phyloP scores from a whole-genome alignment of 2,113 vertebrate genomes.

The Ginglymostoma cirratum region DNA sequence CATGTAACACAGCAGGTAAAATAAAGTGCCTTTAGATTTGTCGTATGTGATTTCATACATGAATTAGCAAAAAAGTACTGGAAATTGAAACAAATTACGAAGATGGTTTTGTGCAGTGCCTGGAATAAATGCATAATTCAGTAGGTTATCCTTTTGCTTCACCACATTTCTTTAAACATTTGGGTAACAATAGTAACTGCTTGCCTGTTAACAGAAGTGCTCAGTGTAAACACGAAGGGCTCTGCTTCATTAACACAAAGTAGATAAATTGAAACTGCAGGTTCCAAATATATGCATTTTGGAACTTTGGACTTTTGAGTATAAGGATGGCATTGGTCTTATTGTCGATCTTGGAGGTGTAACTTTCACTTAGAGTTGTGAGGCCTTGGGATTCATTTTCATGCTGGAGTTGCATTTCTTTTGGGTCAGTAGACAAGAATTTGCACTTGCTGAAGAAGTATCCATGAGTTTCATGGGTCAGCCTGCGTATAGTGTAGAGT shows the following conservation, averaged over 20 bases:
- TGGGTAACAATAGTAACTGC: neutral
- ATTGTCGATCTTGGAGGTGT: neutral
- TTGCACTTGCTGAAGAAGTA: neutral
- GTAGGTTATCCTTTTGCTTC: neutral
- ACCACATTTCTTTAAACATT: neutral
- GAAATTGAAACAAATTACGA: neutral
- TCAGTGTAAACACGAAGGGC: neutral
- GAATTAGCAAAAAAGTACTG: slow-evolving; percentile 14
- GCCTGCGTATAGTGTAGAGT: neutral
- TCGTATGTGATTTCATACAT: neutral
- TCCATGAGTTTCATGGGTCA: neutral
- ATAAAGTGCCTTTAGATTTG: neutral
- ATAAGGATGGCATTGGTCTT: neutral
- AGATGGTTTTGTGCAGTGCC: neutral
- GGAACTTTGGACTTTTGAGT: neutral
- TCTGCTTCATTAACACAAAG: neutral
- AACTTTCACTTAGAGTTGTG: neutral
- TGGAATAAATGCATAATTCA: slow-evolving; percentile 34
- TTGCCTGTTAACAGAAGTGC: too few relatives aligned
- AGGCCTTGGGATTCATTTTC: neutral
- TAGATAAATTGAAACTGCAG: neutral
- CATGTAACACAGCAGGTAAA: neutral
- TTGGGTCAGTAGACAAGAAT: neutral
- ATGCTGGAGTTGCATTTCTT: neutral
- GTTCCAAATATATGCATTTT: neutral